Evolutionary conservation across 2,797 vertebrate species (phyloP).

Genomic region (Anniella stebbinsi): DNA sequence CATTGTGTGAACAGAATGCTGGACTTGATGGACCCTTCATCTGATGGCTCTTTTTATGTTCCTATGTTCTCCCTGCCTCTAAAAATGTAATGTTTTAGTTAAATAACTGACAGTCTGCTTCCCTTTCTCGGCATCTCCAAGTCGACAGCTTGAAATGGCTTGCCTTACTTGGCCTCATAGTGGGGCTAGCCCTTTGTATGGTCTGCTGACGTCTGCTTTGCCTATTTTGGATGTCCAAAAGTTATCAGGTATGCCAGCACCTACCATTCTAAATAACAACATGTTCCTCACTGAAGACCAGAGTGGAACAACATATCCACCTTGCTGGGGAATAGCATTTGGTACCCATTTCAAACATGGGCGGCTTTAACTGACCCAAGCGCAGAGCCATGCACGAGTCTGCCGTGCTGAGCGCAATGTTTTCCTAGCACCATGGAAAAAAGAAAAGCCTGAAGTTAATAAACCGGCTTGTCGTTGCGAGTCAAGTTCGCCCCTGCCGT

Average conservation of each 20-base stretch:
- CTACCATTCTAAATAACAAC: too few species aligned
- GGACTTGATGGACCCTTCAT: too few species aligned
- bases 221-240: not conserved
- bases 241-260: not conserved
- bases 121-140: not conserved
- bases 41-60: too few species aligned
- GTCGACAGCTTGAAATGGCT: not conserved
- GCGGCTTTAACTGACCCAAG: not conserved
- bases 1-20: too few species aligned
- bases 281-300: too few species aligned
- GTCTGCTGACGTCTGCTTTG: not conserved
- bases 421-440: constrained; percentile 38
- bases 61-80: too few species aligned
- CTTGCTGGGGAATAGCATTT: not conserved
- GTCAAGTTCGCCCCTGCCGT: constrained; percentile 34
- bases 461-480: constrained; percentile 57
- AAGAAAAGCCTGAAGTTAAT: not conserved
- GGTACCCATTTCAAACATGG: constrained; percentile 1
- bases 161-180: not conserved
- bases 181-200: not conserved
- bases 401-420: constrained; percentile 34
- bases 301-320: not conserved
- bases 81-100: not conserved
- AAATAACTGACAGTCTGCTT: not conserved
- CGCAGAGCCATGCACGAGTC: not conserved